These are phyloP conservation scores for Stegophylla sp. DNA, from an alignment of 2,888 invertebrate species.

Conservation along the genomic window DNA sequence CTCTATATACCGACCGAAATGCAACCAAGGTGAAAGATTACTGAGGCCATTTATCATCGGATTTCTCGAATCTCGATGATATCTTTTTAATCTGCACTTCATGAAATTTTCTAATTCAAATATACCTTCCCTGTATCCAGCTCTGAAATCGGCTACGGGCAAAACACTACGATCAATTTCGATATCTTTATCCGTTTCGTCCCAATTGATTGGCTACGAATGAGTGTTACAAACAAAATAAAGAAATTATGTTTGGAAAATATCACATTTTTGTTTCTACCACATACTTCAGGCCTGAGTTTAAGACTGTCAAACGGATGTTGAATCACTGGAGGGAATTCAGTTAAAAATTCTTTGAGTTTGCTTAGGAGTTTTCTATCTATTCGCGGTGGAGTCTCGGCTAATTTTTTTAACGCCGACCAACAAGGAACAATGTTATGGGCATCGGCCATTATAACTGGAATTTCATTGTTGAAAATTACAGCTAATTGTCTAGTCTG, in stretches of 20 bases:
- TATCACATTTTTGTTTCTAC: not conserved
- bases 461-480: conserved; percentile 63
- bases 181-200: conserved; percentile 71
- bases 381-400: conserved; percentile 86
- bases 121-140: conserved; percentile 77
- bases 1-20: conserved; percentile 75
- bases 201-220: conserved; percentile 74
- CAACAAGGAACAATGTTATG: conserved; percentile 91
- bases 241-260: not conserved
- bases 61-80: conserved; percentile 78
- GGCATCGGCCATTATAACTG: conserved; percentile 75
- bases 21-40: conserved; percentile 88
- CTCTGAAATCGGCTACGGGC: conserved; percentile 79
- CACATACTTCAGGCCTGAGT: conserved; percentile 67
- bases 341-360: conserved; percentile 76
- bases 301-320: conserved; percentile 72
- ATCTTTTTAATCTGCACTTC: conserved; percentile 72
- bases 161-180: conserved; percentile 75
- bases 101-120: conserved; percentile 75
- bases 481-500: conserved; percentile 77
- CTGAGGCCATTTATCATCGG: conserved; percentile 78
- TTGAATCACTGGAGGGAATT: conserved; percentile 80
- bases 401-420: conserved; percentile 85
- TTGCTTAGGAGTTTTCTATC: conserved; percentile 82
- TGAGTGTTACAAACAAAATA: conserved; percentile 26